These are phyloP conservation scores for Laupala kohalensis DNA, from an alignment of 1,140 invertebrate species.

Conservation along the genomic window DNA sequence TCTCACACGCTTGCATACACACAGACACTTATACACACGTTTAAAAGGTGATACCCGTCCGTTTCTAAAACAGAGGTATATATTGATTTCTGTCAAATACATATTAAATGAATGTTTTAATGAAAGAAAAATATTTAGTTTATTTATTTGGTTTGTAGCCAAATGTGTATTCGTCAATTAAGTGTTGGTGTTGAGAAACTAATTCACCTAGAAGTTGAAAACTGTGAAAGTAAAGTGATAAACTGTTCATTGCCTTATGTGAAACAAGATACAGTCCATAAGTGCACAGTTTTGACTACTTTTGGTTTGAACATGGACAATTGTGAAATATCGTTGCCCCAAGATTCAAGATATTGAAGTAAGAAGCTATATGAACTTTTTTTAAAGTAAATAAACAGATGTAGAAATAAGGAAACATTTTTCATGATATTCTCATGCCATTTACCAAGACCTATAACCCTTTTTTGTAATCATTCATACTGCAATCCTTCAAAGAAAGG, in stretches of 20 bases:
- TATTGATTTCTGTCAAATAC: not conserved
- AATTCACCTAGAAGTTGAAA: not conserved
- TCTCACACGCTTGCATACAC: no score
- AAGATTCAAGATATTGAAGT: not conserved
- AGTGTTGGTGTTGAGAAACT: not conserved
- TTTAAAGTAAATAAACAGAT: not conserved
- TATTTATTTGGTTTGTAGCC: not conserved
- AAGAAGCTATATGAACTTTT: not conserved
- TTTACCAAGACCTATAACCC: not conserved
- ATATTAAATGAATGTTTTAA: not conserved
- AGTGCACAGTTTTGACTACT: not conserved
- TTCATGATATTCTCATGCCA: not conserved
- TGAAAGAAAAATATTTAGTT: not conserved
- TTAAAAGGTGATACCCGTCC: conserved; percentile 8
- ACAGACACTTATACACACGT: not conserved
- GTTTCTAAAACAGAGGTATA: conserved; percentile 12
- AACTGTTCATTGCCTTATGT: not conserved
- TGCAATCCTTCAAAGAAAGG: not conserved
- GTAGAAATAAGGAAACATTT: not conserved
- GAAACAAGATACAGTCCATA: not conserved
- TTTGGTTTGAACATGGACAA: not conserved
- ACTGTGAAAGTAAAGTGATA: not conserved
- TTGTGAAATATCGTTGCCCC: not conserved
- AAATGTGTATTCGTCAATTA: not conserved
- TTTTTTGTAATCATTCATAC: not conserved